A percentile compares a stretch with the other conserved stretches of the same genome.
These are phyloP conservation scores for Malacoctenus gilli DNA, from an alignment of 2,797 vertebrate genomes.

Conservation along the genomic window DNA sequence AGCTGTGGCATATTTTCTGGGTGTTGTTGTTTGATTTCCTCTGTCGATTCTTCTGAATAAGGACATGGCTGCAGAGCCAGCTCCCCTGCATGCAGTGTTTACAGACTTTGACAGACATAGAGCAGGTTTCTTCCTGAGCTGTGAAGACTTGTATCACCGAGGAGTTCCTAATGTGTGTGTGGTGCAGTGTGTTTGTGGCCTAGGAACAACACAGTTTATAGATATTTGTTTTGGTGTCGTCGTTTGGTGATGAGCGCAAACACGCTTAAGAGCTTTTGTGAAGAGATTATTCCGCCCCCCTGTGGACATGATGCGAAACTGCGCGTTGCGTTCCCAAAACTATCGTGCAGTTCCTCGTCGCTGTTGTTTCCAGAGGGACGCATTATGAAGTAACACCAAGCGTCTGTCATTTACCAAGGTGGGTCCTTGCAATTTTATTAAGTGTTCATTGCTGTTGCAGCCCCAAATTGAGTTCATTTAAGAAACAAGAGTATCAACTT, in stretches of 20 bases:
- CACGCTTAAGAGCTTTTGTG: background rate
- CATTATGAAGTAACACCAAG: slow-evolving; percentile 59
- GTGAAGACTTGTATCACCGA: too few relatives aligned
- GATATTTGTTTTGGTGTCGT: background rate
- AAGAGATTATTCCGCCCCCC: slow-evolving; percentile 31
- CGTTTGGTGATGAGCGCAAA: background rate
- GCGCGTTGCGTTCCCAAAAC: background rate
- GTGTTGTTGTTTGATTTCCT: slow-evolving; percentile 18
- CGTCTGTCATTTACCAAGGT: slow-evolving; percentile 49
- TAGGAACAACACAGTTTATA: background rate
- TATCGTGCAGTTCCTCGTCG: background rate
- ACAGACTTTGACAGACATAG: slow-evolving; percentile 41
- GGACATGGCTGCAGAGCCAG: slow-evolving; percentile 36
- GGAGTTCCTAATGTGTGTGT: too few relatives aligned
- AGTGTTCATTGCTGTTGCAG: background rate
- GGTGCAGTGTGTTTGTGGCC: background rate
- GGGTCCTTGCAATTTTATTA: slow-evolving; percentile 7
- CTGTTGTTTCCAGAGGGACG: slow-evolving; percentile 59
- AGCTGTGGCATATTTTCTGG: background rate
- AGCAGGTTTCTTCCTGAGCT: slow-evolving; percentile 37
- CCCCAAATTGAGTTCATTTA: background rate
- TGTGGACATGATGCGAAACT: slow-evolving; percentile 17
- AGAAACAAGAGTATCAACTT: too few relatives aligned
- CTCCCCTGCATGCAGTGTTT: slow-evolving; percentile 43
- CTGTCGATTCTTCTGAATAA: slow-evolving; percentile 60